These are phyloP conservation scores for Zaprionus ornatus DNA, from an alignment of 1,140 invertebrate species.

Conservation along the genomic window DNA sequence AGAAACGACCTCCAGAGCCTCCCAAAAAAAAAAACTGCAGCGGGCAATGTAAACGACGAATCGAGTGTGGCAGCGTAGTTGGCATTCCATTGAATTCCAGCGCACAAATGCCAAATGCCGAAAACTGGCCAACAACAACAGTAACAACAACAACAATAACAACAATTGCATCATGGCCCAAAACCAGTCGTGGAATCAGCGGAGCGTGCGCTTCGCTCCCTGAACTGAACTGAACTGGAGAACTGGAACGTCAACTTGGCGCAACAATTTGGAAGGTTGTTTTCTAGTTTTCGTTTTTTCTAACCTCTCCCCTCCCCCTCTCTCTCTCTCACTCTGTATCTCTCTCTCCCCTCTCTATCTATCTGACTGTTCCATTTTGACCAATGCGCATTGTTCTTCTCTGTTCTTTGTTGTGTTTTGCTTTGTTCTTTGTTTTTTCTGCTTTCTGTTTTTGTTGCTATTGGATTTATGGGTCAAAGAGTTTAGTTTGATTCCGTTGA, in stretches of 20 bases:
- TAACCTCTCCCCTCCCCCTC: not conserved
- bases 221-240: conserved; percentile 40
- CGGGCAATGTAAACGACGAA: conserved; percentile 15
- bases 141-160: conserved; percentile 15
- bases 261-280: conserved; percentile 65
- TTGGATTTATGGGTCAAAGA: conserved; percentile 57
- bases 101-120: conserved; percentile 65
- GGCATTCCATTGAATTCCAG: conserved; percentile 68
- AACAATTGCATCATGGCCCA: conserved; percentile 65
- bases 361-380: not conserved
- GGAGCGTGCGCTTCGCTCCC: conserved; percentile 47
- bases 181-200: conserved; percentile 58
- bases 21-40: conserved; percentile 28
- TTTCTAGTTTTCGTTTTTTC: conserved; percentile 24
- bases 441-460: conserved; percentile 2
- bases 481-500: conserved; percentile 30
- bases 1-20: conserved; percentile 32
- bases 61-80: conserved; percentile 30
- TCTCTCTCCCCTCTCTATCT: not conserved
- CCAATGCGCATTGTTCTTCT: not conserved
- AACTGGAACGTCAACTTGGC: conserved; percentile 72
- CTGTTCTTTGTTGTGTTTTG: not conserved
- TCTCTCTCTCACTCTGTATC: too few relatives aligned
- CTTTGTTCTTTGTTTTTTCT: conserved; percentile 5
- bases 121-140: conserved; percentile 45